phyloP scores from a whole-genome alignment of 2,888 invertebrate genomes.

The Lasioglossum villosulum region DNA sequence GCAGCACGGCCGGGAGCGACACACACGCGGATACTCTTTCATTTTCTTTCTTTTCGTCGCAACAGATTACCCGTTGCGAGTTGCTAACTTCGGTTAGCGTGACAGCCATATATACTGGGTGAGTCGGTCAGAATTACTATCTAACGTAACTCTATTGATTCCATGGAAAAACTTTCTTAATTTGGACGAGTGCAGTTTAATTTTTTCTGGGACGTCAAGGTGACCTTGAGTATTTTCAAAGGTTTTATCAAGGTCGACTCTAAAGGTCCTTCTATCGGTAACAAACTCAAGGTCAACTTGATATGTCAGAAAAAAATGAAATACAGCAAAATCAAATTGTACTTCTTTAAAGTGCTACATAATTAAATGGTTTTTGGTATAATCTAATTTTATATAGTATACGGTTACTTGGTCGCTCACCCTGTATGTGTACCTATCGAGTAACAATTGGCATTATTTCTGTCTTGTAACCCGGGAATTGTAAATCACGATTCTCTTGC shows the following conservation, averaged over 20 bases:
- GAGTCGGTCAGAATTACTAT: too few species aligned
- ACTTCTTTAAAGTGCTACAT: too few species aligned
- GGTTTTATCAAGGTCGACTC: background rate
- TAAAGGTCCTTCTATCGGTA: background rate
- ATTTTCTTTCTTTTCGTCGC: background rate
- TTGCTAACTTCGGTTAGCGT: background rate
- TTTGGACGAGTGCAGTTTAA: too few species aligned
- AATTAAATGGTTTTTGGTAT: background rate
- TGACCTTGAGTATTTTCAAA: background rate
- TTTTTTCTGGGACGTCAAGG: background rate
- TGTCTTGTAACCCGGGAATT: background rate
- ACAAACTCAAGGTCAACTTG: background rate
- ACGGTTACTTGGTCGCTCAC: background rate
- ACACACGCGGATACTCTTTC: background rate
- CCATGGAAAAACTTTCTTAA: background rate
- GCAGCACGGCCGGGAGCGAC: background rate
- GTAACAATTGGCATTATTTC: conserved; percentile 2
- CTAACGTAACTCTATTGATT: background rate
- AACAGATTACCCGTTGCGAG: background rate
- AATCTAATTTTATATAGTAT: background rate
- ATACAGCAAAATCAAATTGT: too few species aligned
- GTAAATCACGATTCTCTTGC: background rate
- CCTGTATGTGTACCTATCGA: background rate
- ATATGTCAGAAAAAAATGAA: background rate
- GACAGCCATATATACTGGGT: background rate